Base-by-base conservation (phyloP, 2,888 invertebrate genomes). In the Rapana venosa region DNA sequence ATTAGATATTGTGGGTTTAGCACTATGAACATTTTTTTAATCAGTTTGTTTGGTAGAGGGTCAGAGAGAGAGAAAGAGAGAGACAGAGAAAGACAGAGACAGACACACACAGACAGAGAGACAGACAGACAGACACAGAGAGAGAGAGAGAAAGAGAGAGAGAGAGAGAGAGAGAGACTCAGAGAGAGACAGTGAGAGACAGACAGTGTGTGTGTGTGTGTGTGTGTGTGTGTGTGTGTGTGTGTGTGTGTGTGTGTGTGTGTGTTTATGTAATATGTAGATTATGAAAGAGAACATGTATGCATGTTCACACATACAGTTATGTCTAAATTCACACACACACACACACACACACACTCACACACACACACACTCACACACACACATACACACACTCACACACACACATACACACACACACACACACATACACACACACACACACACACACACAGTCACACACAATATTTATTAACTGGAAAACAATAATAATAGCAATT, bases 131-230 rank as follows among this genome's bases (percentile, higher is more conserved):
- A 66, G 20, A 61, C 61, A 61, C 6, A 61, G 6, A 61, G 61
- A 77, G 15, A 88, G 61, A 81, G 32, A 88, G 81, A 56, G 61
- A 81, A 61, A 81, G 35, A 81, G 30, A 88, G 61, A 88, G 81
- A 81, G 30, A 58, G 83, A 88, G 61, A 61, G 61, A 61, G 22
- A 61, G 47, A 5, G 47, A 5, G 4, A 47, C 47, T 47, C n/a
- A 81, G 30, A 88, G 61, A 88, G 81, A 81, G 30, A 58, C 61
- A 88, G 61, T 32, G 61, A 61, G 22, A 61, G 47, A 5, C 4
- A 5, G 4, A 47, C 47, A 5, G 47, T 47, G 47, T 47, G 47
- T 47, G 47, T 47, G 47, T 47, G 47, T 47, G 47, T 47, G 47
- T 47, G 47, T 47, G 47, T 47, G 47, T 47, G 47, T 47, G 47